Conservation (phyloP, 1,140 invertebrate genomes). For the Drosophila bifasciata region DNA sequence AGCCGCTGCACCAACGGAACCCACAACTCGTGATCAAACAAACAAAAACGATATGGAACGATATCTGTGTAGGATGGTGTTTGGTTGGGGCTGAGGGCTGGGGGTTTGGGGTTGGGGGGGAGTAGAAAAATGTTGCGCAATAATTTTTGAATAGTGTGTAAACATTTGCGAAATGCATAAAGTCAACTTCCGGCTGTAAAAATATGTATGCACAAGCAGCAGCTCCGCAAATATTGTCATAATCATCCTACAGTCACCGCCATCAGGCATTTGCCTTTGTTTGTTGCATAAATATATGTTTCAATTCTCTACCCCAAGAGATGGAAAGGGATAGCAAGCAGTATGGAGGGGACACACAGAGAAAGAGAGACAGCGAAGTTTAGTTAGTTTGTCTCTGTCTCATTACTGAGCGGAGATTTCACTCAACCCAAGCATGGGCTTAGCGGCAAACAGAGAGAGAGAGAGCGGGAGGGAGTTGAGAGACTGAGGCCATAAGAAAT, state of each 20-base stretch:
- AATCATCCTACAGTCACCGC: constrained; percentile 63
- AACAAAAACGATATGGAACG: constrained; percentile 4
- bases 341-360: background rate
- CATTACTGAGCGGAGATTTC: constrained; percentile 33
- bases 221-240: constrained; percentile 76
- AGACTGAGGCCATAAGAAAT: constrained; percentile 14
- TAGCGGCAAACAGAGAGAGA: background rate
- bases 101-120: constrained; percentile 1
- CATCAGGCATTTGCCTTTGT: constrained; percentile 52
- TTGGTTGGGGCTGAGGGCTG: too few relatives aligned
- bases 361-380: background rate
- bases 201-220: constrained; percentile 52
- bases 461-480: background rate
- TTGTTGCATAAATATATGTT: constrained; percentile 54
- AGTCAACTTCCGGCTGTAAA: constrained; percentile 74
- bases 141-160: constrained; percentile 81
- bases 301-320: constrained; percentile 3
- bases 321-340: background rate
- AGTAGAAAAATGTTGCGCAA: constrained; percentile 68
- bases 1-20: constrained; percentile 33
- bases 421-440: background rate
- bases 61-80: too few relatives aligned
- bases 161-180: constrained; percentile 79
- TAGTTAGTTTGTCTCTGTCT: constrained; percentile 35
- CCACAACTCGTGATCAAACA: constrained; percentile 19